Percentiles rank a stretch among this genome's conserved stretches.
phyloP scores from a whole-genome alignment of 2,888 invertebrate genomes.

The Cyaniris semiargus region DNA sequence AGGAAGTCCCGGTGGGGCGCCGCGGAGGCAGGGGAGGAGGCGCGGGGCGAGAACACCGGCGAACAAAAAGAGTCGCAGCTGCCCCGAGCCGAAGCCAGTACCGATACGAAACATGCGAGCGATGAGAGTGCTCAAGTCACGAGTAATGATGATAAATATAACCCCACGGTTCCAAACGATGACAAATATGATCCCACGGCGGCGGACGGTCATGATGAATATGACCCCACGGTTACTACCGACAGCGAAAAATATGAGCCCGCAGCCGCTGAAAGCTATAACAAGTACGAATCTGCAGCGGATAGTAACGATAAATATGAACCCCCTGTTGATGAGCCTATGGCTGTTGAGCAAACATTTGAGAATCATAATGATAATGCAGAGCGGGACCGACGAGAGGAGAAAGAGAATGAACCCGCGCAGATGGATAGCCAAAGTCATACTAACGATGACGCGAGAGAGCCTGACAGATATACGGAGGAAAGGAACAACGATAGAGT shows the following conservation, averaged over 20 bases:
- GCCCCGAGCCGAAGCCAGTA: background rate
- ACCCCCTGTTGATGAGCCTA: background rate
- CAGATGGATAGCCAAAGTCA: slow-evolving; percentile 36
- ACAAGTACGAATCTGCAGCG: background rate
- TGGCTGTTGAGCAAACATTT: background rate
- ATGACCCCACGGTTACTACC: slow-evolving; percentile 29
- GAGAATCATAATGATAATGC: background rate
- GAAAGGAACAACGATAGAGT: background rate
- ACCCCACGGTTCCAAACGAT: background rate
- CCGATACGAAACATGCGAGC: background rate
- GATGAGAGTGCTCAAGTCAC: background rate
- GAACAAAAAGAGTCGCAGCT: background rate
- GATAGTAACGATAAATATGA: slow-evolving; percentile 32
- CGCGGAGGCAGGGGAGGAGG: slow-evolving; percentile 47
- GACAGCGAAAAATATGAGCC: slow-evolving; percentile 32
- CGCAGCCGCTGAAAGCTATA: background rate
- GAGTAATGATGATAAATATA: slow-evolving; percentile 32
- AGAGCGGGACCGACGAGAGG: background rate
- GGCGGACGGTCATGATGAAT: slow-evolving; percentile 14
- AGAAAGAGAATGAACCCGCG: slow-evolving; percentile 27
- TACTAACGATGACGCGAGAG: background rate
- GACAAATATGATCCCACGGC: slow-evolving; percentile 32
- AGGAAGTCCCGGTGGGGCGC: slow-evolving; percentile 74
- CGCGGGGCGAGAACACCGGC: background rate
- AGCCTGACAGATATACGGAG: background rate